Base-by-base conservation (phyloP, 2,113 vertebrate species). In the Taxidea taxus region DNA sequence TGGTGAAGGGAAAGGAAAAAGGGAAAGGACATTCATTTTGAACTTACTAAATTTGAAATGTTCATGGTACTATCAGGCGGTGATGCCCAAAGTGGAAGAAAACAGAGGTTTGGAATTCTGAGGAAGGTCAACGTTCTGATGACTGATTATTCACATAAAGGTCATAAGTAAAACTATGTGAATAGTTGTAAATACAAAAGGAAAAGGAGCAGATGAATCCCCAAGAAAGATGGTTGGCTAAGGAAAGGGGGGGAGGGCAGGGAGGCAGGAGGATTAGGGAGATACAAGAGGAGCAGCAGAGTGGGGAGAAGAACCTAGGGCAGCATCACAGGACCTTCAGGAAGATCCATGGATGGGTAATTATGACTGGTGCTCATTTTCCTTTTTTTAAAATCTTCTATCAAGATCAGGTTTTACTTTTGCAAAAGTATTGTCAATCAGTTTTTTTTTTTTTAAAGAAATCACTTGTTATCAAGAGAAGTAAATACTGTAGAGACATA, bases 261-360 rank as follows among this genome's bases (percentile, higher is more conserved):
- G 44, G 15, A 10, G n/a, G 13, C 12, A 15, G 18, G 49, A 74
- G n/a, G 44, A 9, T 29, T 39, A 68, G 3, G 23, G 18, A 15
- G n/a, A 47, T 49, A 16, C 37, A 21, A 21, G 21, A 85, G n/a
- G 10, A 68, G 3, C 1, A 6, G 4, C 4, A 3, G 34, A 68
- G n/a, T 2, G 8, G 14, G 29, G n/a, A 49, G n/a, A 31, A 80
- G 13, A 64, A 3, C 10, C 82, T 37, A 21, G 12, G 0, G 1
- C 4, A 14, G 15, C n/a, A n/a, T 51, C 42, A 4, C 9, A 1
- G 12, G 39, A 51, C 8, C 11, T 47, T 58, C 37, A 13, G 37
- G 58, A 82, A 12, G 27, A 66, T 10, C 3, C 6, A 14, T 25
- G 21, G 16, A 44, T 25, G 6, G 34, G 16, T 15, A 18, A 2